Conservation (phyloP, 2,797 vertebrate species). For the Potorous gilbertii region DNA sequence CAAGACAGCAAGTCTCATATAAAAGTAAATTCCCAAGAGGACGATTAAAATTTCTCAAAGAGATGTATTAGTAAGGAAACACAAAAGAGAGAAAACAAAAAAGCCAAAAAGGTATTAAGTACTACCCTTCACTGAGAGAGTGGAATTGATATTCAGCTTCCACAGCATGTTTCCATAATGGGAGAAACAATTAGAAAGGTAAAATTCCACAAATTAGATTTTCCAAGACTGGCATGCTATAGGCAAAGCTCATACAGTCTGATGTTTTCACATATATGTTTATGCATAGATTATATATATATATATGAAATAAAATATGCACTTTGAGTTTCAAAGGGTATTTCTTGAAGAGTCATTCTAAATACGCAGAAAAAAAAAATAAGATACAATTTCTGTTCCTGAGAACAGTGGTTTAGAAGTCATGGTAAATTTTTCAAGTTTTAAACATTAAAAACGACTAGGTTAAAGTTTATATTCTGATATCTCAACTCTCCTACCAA, state of each 20-base stretch:
- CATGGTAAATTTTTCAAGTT: not conserved
- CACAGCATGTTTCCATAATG: too few species aligned
- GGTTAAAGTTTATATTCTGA: not conserved
- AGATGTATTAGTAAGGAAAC: not conserved
- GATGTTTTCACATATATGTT: not conserved
- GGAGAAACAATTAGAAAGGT: not conserved
- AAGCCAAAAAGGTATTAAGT: not conserved
- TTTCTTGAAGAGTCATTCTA: not conserved
- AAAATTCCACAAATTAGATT: not conserved
- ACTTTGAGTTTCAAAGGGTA: not conserved
- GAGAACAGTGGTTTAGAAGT: not conserved
- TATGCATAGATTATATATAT: not conserved
- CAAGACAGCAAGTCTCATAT: not conserved
- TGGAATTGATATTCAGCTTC: not conserved
- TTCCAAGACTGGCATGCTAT: not conserved
- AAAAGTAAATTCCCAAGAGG: slow-evolving; percentile 38
- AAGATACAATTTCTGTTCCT: not conserved
- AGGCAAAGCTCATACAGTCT: not conserved
- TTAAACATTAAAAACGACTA: not conserved
- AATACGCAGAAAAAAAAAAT: not conserved
- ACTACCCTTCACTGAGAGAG: not conserved
- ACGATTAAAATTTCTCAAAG: not conserved
- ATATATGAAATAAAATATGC: not conserved
- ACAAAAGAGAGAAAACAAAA: not conserved
- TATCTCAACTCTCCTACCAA: not conserved